These are phyloP conservation scores for Aphelenchoides avenae DNA, from an alignment of 1,140 invertebrate species.

Conservation along the genomic window DNA sequence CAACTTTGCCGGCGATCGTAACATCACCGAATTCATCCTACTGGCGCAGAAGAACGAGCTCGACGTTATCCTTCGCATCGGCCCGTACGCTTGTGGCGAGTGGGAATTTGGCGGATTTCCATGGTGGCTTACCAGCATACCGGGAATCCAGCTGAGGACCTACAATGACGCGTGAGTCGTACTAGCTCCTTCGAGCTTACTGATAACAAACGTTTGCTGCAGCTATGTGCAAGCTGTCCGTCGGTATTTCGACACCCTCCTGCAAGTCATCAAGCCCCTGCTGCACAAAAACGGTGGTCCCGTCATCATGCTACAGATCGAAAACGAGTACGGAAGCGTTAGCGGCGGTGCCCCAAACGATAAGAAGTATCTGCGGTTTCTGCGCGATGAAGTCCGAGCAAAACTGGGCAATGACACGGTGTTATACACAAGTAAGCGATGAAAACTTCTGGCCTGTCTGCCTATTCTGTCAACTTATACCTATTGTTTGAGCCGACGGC, in stretches of 20 bases:
- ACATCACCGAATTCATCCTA: constrained; percentile 65
- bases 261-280: constrained; percentile 26
- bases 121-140: constrained; percentile 42
- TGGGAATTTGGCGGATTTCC: constrained; percentile 68
- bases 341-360: constrained; percentile 17
- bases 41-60: constrained; percentile 75
- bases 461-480: too few species aligned
- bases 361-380: constrained; percentile 24
- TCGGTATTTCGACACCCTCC: constrained; percentile 24
- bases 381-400: constrained; percentile 17
- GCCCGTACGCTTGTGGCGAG: constrained; percentile 88
- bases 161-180: constrained; percentile 16
- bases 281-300: constrained; percentile 61
- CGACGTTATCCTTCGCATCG: constrained; percentile 75
- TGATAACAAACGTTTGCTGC: too few species aligned
- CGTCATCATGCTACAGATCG: constrained; percentile 67
- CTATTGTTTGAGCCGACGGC: constrained; percentile 58
- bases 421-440: constrained; percentile 24
- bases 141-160: constrained; percentile 21
- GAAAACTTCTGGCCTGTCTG: too few species aligned
- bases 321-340: constrained; percentile 78
- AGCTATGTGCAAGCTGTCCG: constrained; percentile 27
- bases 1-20: constrained; percentile 66
- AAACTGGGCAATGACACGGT: constrained; percentile 22
- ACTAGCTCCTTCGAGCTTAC: too few species aligned